Evolutionary conservation across 1,140 invertebrate genomes (phyloP).

Genomic region (Drosophila cardini): DNA sequence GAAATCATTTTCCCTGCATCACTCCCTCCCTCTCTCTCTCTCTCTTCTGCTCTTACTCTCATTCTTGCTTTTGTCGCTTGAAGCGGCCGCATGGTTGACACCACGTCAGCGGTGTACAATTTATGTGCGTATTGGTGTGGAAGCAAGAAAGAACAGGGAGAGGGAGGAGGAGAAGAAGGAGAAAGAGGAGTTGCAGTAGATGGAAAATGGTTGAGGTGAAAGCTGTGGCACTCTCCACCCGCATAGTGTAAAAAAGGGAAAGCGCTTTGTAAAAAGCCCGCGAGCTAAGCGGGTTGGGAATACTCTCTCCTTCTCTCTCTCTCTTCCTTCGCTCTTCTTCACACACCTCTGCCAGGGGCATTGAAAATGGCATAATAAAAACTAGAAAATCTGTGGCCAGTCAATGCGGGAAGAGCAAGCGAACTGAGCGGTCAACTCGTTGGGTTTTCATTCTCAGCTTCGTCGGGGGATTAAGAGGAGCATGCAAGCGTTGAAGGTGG

Average conservation of each 20-base stretch:
- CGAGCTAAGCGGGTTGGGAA: conserved; percentile 38
- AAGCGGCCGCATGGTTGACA: conserved; percentile 49
- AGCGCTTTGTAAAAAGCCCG: conserved; percentile 40
- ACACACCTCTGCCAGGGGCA: neutral
- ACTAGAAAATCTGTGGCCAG: conserved; percentile 70
- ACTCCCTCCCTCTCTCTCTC: neutral
- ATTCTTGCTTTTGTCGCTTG: conserved; percentile 17
- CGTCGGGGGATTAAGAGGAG: neutral
- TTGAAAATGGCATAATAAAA: conserved; percentile 46
- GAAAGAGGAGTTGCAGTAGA: too few relatives aligned
- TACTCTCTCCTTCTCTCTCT: neutral
- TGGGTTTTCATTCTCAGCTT: conserved; percentile 15
- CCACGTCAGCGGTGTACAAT: conserved; percentile 60
- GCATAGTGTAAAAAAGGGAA: conserved; percentile 28
- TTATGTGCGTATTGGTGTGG: conserved; percentile 49
- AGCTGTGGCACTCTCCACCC: conserved; percentile 17
- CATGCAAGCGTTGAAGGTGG: neutral
- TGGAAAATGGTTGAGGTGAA: too few relatives aligned
- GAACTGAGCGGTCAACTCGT: conserved; percentile 40
- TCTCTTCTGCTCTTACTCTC: neutral
- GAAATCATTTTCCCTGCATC: neutral
- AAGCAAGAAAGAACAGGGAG: conserved; percentile 8
- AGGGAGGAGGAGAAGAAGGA: too few relatives aligned
- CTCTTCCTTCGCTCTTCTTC: too few relatives aligned
- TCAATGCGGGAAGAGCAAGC: conserved; percentile 52